Conservation (phyloP, 2,888 invertebrate genomes). For the Cryptosula pallasiana region DNA sequence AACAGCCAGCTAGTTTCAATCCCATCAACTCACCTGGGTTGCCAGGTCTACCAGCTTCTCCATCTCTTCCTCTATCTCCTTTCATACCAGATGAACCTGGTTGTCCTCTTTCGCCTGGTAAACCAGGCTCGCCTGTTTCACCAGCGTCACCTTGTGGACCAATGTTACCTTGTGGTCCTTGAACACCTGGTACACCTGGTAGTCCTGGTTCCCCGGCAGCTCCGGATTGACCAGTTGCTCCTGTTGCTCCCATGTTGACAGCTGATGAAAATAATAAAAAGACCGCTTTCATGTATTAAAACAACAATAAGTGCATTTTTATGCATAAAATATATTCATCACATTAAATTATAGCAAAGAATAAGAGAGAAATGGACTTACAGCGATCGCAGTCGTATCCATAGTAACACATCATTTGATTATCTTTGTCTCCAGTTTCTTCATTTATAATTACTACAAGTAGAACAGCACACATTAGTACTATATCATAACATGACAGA, state of each 20-base stretch:
- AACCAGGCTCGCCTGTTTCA: neutral
- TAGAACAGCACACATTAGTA: too few relatives aligned
- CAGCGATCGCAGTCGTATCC: constrained; percentile 5
- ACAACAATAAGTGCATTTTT: neutral
- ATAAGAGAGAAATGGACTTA: neutral
- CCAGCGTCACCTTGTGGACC: neutral
- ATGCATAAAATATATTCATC: neutral
- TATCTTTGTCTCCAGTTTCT: constrained; percentile 13
- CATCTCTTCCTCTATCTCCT: neutral
- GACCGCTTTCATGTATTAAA: neutral
- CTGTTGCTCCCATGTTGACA: neutral
- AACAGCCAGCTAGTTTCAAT: neutral
- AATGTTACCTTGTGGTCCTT: neutral
- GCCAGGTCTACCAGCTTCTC: neutral
- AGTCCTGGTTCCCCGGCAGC: constrained; percentile 10
- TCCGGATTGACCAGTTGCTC: neutral
- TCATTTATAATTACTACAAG: constrained; percentile 16
- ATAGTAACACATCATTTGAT: constrained; percentile 17
- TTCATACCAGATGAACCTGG: neutral
- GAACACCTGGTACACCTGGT: constrained; percentile 16
- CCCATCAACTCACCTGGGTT: neutral
- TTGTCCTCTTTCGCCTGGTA: neutral
- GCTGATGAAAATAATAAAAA: constrained; percentile 3
- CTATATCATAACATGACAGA: too few relatives aligned
- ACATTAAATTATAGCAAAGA: neutral